Conservation (phyloP, 2,888 invertebrate genomes). For the Acanthopleura granulata region DNA sequence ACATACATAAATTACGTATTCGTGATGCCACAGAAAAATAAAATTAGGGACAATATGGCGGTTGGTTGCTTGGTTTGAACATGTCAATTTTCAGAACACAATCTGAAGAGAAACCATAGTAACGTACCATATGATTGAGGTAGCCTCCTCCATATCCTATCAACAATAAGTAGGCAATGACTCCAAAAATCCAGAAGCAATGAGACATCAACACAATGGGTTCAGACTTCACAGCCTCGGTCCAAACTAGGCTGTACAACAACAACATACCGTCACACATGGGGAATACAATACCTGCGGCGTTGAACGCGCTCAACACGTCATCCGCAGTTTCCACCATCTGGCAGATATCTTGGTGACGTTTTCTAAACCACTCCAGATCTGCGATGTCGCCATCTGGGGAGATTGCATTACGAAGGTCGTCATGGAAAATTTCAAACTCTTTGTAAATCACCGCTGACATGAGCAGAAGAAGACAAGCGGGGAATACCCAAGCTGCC, state of each 20-base stretch:
- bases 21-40: no score
- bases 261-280: neutral
- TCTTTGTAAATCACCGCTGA: neutral
- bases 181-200: neutral
- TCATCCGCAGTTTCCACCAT: conserved; percentile 6
- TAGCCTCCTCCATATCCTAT: conserved; percentile 6
- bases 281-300: neutral
- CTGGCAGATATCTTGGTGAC: conserved; percentile 10
- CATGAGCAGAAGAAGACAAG: neutral
- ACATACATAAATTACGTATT: no score
- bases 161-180: neutral
- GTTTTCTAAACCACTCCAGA: neutral
- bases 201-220: neutral
- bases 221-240: neutral
- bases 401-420: neutral
- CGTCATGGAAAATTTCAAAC: conserved; percentile 5
- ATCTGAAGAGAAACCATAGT: neutral
- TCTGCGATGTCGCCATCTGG: neutral
- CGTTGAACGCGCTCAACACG: neutral
- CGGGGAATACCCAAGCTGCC: neutral
- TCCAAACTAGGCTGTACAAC: neutral
- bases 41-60: no score
- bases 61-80: no score
- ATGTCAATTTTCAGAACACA: no score
- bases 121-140: neutral